Base-by-base conservation (phyloP, 2,888 invertebrate species). In the Conus canariensis region DNA sequence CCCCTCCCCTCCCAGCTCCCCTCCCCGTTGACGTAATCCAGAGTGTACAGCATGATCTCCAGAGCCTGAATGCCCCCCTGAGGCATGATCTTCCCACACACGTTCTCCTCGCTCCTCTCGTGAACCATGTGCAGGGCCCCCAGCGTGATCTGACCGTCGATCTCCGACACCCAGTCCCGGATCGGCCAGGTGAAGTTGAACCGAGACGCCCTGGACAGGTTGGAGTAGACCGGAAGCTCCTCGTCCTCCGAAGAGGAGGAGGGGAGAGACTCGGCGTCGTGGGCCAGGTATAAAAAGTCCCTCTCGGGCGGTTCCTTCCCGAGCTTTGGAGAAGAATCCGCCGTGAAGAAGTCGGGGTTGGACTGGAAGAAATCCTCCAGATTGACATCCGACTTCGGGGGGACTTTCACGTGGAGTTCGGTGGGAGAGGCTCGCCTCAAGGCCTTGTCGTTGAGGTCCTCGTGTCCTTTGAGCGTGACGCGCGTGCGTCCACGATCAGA, bases 61-160 rank as follows among this genome's bases (percentile, higher is more conserved):
- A 99, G 96, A 0, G 99, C 98, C 91, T 95, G 97, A n/a, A 97
- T 96, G 0, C 97, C 97, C 1, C 99, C 99, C 96, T 99, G 99
- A 0, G 98, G 98, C 99, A 99, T 99, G 83, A 99, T 98, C 0
- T 98, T 98, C 0, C 99, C 99, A 95, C 99, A 99, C 3, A 98
- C 98, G 95, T 98, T 97, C 86, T 97, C 97, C 94, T 99, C 98
- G 88, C 95, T 95, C 58, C 99, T 97, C 95, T 98, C 98, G 95
- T 99, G 99, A 0, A 99, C 98, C 98, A 99, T 99, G 98, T 99
- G 99, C 86, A 99, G 97, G 0, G 98, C 99, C 9, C 99, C 99
- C 1, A 99, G 97, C 14, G 98, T 97, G 85, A 99, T 97, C 95
- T 99, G 98, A 0, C 99, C 99, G 95, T 98, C 98, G 86, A 99